Evolutionary conservation across 2,113 vertebrate species (phyloP).

Genomic region (Camelus dromedarius): DNA sequence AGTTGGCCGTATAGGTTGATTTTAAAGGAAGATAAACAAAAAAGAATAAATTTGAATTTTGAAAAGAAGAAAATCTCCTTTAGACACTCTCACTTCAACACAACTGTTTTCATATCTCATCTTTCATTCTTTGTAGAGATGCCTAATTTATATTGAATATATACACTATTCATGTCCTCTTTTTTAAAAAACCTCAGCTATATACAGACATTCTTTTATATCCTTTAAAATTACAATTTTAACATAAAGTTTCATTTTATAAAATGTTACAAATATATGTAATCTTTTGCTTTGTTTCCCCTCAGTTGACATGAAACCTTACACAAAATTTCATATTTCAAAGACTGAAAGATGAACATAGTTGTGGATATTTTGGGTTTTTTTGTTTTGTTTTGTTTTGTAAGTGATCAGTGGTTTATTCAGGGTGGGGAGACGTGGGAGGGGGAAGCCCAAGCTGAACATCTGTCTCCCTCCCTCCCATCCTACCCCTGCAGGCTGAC

Average conservation of each 20-base stretch:
- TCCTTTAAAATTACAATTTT: neutral
- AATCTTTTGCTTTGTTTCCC: constrained; percentile 5
- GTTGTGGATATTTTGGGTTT: neutral
- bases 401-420: neutral
- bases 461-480: neutral
- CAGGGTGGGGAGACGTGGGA: neutral
- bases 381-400: neutral
- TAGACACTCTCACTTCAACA: neutral
- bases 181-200: constrained; percentile 18
- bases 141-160: neutral
- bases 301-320: neutral
- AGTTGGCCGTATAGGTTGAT: neutral
- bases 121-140: neutral
- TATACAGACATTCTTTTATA: neutral
- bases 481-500: neutral
- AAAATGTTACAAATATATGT: neutral
- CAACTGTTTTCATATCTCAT: neutral
- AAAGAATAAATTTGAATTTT: neutral
- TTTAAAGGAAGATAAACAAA: neutral
- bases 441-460: neutral
- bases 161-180: neutral
- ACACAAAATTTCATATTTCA: neutral
- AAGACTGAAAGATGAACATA: neutral
- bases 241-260: neutral
- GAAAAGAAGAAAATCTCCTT: constrained; percentile 47